Conservation (phyloP, 2,797 vertebrate genomes). For the Morelia viridis region DNA sequence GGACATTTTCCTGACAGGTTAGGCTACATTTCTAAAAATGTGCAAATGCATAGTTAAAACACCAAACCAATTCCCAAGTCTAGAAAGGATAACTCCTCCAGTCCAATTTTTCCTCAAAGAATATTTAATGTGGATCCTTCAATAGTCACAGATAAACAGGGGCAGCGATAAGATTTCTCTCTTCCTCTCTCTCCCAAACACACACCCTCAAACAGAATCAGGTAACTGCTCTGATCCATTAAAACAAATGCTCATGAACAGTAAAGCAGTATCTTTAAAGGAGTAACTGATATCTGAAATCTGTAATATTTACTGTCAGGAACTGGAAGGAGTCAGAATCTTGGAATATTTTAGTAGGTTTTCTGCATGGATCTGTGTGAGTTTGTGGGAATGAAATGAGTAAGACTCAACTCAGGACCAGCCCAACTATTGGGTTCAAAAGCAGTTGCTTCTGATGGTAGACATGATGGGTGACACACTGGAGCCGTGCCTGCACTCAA, state of each 20-base stretch:
- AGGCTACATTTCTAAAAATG: not conserved
- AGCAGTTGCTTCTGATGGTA: not conserved
- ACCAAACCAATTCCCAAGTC: not conserved
- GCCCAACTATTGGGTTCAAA: not conserved
- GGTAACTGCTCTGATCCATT: not conserved
- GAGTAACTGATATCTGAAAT: not conserved
- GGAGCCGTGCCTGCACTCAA: not conserved
- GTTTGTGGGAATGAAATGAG: not conserved
- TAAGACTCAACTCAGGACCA: not conserved
- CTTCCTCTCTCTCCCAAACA: not conserved
- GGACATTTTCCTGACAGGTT: constrained; percentile 12
- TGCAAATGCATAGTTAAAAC: not conserved
- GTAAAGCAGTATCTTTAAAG: not conserved
- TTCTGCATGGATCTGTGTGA: not conserved
- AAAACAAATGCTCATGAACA: not conserved
- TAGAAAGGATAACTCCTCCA: constrained; percentile 36
- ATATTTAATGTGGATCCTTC: not conserved
- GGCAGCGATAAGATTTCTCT: not conserved
- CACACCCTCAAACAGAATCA: not conserved
- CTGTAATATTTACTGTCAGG: not conserved
- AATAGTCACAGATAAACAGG: not conserved
- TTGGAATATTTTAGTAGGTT: not conserved
- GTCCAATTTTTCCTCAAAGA: not conserved
- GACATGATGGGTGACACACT: not conserved
- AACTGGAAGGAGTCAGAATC: not conserved